Evolutionary conservation across 2,888 invertebrate species (phyloP), one percentile per base, ranked within the genome.

Genomic region (Loripinus fragilis): DNA sequence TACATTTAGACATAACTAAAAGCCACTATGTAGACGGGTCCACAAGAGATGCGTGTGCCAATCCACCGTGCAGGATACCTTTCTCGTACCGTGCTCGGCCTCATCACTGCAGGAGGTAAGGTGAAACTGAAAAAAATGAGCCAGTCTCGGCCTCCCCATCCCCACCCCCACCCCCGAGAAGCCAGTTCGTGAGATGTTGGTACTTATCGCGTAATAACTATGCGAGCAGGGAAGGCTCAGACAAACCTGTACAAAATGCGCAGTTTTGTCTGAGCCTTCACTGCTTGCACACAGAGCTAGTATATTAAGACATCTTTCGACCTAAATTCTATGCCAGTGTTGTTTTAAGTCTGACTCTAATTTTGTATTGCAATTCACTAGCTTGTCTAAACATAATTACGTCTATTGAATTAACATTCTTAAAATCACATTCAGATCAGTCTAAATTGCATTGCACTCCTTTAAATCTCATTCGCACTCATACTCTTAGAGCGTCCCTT

Each of bases 31-130:
- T 78, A 20, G 70, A 50, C 0, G 67, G 41, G 41, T 23, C 60
- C 38, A 52, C 45, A 0, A 66, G 74, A n/a, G 52, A 66, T 23
- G n/a, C 33, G 20, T 78, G 78, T 48, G 30, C 50, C 30, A 78
- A 70, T 41, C 28, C 30, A 38, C 28, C 33, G 15, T 74, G 78
- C 60, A 42, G 41, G 20, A 35, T 55, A 15, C 30, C 55, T 1
- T 78, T 74, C 35, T 20, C 42, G 23, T 70, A 30, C 74, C 66
- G 0, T 25, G 71, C 28, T 23, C 38, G 71, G 17, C 78, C 72
- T 0, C 78, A 78, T 30, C 78, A 78, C 55, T 78, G 78, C 35
- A 66, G 67, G 66, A 78, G 78, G 78, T 78, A 50, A 71, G 0
- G 12, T 8, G 8, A 5, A 8, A 50, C 3, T 41, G 8, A 25